These are phyloP conservation scores for Agrilus cyanescens DNA, from an alignment of 2,888 invertebrate species.

Conservation along the genomic window DNA sequence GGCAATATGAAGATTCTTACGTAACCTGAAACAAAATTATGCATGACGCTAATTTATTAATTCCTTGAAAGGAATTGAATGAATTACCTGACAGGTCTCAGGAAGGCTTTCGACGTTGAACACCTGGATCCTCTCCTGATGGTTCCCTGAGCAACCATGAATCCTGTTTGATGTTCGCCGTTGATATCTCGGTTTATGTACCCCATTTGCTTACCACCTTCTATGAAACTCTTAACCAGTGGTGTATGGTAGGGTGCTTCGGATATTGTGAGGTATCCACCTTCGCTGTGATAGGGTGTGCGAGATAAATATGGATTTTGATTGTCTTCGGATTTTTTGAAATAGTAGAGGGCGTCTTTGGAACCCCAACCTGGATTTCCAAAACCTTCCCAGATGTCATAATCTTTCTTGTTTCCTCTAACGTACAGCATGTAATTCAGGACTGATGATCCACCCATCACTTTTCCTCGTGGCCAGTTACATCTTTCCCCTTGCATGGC, in stretches of 20 bases:
- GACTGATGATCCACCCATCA: conserved; percentile 80
- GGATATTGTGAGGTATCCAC: conserved; percentile 71
- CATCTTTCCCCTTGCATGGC: conserved; percentile 76
- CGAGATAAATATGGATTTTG: conserved; percentile 70
- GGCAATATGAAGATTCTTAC: conserved; percentile 75
- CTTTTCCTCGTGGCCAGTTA: conserved; percentile 88
- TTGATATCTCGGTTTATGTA: conserved; percentile 80
- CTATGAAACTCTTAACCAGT: conserved; percentile 66
- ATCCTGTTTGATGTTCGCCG: conserved; percentile 75
- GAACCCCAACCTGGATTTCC: conserved; percentile 87
- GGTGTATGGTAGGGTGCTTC: conserved; percentile 84
- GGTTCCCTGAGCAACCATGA: conserved; percentile 79
- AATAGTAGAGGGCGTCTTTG: conserved; percentile 67
- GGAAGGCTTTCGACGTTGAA: conserved; percentile 78
- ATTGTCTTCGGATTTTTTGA: conserved; percentile 87
- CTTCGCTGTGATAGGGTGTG: conserved; percentile 68
- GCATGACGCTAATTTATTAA: no score
- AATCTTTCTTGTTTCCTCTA: conserved; percentile 79
- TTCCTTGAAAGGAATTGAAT: no score
- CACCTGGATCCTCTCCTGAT: conserved; percentile 70
- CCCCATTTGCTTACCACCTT: conserved; percentile 57
- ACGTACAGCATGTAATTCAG: conserved; percentile 88
- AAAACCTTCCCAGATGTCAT: conserved; percentile 76
- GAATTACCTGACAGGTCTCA: conserved; percentile 49
- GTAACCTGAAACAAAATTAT: conserved; percentile 36